These are phyloP conservation scores for Malaclemys terrapin DNA, from an alignment of 2,113 vertebrate species.

Conservation along the genomic window DNA sequence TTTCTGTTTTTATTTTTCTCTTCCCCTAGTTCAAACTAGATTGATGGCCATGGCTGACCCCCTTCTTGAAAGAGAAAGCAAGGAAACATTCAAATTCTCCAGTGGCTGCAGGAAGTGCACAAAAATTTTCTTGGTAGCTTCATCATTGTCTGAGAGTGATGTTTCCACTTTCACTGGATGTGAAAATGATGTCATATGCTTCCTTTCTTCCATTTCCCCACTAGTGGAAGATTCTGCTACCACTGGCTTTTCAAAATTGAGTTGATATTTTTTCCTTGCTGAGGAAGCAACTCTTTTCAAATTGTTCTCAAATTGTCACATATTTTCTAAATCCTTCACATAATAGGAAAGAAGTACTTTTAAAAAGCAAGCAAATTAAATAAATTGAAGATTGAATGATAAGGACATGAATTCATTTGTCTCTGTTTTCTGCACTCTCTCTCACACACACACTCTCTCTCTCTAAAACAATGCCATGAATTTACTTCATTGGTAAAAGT, in stretches of 20 bases:
- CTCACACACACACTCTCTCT: not conserved
- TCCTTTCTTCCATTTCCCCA: not conserved
- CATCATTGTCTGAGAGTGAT: not conserved
- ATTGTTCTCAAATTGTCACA: not conserved
- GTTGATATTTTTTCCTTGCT: not conserved
- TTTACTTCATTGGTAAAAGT: not conserved
- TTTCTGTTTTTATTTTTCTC: not conserved
- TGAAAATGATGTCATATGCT: accelerated
- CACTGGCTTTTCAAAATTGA: not conserved
- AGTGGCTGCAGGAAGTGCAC: not conserved
- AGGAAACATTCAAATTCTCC: not conserved
- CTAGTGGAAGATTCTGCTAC: not conserved
- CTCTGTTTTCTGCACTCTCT: accelerated
- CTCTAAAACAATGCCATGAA: not conserved
- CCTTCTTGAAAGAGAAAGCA: not conserved
- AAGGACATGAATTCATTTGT: not conserved
- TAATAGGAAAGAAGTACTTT: not conserved
- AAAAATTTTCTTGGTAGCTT: not conserved
- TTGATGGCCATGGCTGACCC: not conserved
- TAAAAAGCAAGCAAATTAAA: not conserved
- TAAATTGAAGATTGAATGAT: not conserved
- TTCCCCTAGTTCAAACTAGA: not conserved
- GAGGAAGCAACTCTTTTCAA: not conserved
- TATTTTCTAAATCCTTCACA: not conserved
- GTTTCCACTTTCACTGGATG: accelerated